Evolutionary conservation across 2,888 invertebrate genomes (phyloP).

Genomic region (Cantharis nigra): DNA sequence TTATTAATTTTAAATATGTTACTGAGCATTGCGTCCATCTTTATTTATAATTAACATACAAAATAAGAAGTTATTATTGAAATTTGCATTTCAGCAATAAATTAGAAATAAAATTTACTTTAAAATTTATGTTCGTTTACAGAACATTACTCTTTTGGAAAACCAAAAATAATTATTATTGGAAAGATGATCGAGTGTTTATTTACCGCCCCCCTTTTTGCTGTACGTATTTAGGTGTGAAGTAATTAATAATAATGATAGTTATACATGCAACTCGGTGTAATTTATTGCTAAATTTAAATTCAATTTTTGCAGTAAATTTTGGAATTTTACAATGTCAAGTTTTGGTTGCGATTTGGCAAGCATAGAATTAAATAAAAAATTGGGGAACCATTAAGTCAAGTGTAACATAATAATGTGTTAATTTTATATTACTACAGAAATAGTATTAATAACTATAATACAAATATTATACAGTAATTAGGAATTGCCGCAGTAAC

Average conservation of each 20-base stretch:
- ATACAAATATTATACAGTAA: not conserved
- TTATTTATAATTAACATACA: not conserved
- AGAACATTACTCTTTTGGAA: not conserved
- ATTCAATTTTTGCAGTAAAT: not conserved
- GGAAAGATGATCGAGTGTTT: not conserved
- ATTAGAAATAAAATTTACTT: not conserved
- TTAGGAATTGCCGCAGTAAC: not conserved
- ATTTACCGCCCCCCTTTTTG: conserved; percentile 1
- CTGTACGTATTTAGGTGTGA: not conserved
- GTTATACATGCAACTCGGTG: not conserved
- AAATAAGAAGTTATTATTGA: not conserved
- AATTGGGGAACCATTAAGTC: not conserved
- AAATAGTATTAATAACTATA: not conserved
- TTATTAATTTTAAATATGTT: not conserved
- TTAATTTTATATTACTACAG: not conserved
- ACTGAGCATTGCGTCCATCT: not conserved
- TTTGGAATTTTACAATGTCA: not conserved
- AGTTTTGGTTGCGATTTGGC: not conserved
- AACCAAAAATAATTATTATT: not conserved
- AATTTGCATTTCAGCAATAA: not conserved
- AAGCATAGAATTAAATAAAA: not conserved
- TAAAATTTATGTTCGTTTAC: not conserved
- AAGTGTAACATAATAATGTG: not conserved
- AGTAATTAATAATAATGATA: conserved; percentile 9
- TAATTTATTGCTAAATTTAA: conserved; percentile 4